These are phyloP conservation scores for Periophthalmodon schlosseri DNA, from an alignment of 2,113 vertebrate genomes.

Conservation along the genomic window DNA sequence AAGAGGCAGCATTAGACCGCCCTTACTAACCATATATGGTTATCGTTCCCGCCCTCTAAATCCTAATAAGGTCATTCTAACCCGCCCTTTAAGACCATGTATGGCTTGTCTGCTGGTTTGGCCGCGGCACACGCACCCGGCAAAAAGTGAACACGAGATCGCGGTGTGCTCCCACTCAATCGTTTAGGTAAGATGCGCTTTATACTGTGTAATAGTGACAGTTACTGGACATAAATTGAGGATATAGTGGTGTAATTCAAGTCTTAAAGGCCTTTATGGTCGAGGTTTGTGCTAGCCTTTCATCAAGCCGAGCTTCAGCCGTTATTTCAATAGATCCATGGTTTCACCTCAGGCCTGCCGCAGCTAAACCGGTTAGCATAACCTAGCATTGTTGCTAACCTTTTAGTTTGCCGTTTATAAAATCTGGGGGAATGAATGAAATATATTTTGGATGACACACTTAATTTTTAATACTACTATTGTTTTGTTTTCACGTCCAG, in stretches of 20 bases:
- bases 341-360: slow-evolving; percentile 41
- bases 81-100: slow-evolving; percentile 61
- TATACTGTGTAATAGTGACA: not conserved
- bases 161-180: slow-evolving; percentile 47
- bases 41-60: slow-evolving; percentile 33
- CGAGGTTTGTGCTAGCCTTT: slow-evolving; percentile 41
- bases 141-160: slow-evolving; percentile 68
- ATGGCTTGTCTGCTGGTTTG: slow-evolving; percentile 62
- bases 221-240: accelerated
- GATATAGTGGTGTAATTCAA: accelerated
- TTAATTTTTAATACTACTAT: not conserved
- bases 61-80: slow-evolving; percentile 56
- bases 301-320: slow-evolving; percentile 36
- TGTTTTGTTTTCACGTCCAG: not conserved
- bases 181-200: slow-evolving; percentile 47
- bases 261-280: not conserved
- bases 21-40: slow-evolving; percentile 64
- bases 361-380: slow-evolving; percentile 8
- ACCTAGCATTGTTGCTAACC: not conserved
- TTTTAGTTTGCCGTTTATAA: not conserved
- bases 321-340: too few species aligned
- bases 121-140: slow-evolving; percentile 65
- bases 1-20: slow-evolving; percentile 38
- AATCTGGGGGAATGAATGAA: accelerated
- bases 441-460: not conserved